phyloP scores from a whole-genome alignment of 2,888 invertebrate species.

The Cremastobaeus sp. region DNA sequence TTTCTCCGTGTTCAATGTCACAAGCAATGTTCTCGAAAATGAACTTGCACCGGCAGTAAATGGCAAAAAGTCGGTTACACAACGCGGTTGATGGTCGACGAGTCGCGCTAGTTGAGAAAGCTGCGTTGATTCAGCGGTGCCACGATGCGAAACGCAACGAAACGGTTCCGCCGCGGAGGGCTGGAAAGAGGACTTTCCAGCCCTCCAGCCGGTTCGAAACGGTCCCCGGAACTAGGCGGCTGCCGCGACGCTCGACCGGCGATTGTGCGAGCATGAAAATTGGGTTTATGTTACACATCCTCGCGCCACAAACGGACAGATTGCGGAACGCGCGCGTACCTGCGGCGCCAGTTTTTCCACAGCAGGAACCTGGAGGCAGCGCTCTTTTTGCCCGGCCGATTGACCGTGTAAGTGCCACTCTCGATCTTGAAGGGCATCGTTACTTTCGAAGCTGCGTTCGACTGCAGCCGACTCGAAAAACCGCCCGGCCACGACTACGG shows the following conservation, averaged over 20 bases:
- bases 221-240: too few species aligned
- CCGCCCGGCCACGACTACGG: slow-evolving; percentile 41
- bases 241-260: slow-evolving; percentile 24
- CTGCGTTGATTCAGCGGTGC: too few species aligned
- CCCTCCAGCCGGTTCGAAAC: too few species aligned
- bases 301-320: slow-evolving; percentile 11
- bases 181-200: too few species aligned
- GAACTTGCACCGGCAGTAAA: too few species aligned
- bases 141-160: too few species aligned
- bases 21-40: too few species aligned
- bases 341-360: slow-evolving; percentile 77
- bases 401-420: slow-evolving; percentile 76
- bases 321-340: slow-evolving; percentile 66
- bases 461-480: slow-evolving; percentile 46
- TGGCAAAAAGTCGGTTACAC: too few species aligned
- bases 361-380: slow-evolving; percentile 73
- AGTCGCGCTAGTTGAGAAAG: too few species aligned
- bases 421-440: slow-evolving; percentile 76
- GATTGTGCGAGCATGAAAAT: slow-evolving; percentile 33
- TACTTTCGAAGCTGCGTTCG: slow-evolving; percentile 30
- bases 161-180: too few species aligned
- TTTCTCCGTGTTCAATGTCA: slow-evolving; percentile 11
- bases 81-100: too few species aligned
- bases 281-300: slow-evolving; percentile 35
- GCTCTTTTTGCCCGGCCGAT: slow-evolving; percentile 70